Evolutionary conservation across 2,113 vertebrate genomes (phyloP), one percentile per base, ranked within the genome.

Genomic region (Sapayoa aenigma): DNA sequence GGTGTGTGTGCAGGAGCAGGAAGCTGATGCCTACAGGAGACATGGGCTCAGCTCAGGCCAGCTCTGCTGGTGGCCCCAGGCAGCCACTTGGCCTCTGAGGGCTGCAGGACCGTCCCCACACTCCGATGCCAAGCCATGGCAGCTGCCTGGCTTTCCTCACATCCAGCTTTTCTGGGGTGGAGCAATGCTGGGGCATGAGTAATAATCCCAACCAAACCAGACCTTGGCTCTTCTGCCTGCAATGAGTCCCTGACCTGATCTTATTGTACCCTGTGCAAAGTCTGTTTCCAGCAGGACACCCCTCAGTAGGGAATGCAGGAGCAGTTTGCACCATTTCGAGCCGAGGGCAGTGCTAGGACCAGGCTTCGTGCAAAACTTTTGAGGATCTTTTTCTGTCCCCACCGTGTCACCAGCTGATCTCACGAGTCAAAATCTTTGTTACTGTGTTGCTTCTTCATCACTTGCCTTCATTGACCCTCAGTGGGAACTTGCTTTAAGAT

Each of bases 1-100:
- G 24, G 53, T 7, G 1, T 22, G 37, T 1, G 3, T 5, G 2
- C 2, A 6, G 69, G 66, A 62, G 44, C 33, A 44, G 50, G 37
- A 30, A 52, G 18, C 17, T 46, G 33, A 18, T 30, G 35, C 50
- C 41, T 30, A 9, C 39, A 63, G 58, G 39, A 50, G 31, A 9
- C 6, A 1, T 1, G 8, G 59, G 39, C 46, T 60, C 10, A 9
- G 49, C 42, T 90, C 74, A 65, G 63, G 30, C 20, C 53, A 30
- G 37, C 68, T 55, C 46, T 69, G 66, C 78, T 55, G 78, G 50
- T 84, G 88, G 90, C 90, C 84, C 81, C 2, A 7, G 28, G 58
- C 47, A 90, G 66, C 66, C 3, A 1, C 56, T 23, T 42, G 76
- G 66, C 58, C 4, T 3, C 79, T 15, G 60, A 11, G 39, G 30